Conservation (phyloP, 2,113 vertebrate genomes). For the Colistium nudipinnis region DNA sequence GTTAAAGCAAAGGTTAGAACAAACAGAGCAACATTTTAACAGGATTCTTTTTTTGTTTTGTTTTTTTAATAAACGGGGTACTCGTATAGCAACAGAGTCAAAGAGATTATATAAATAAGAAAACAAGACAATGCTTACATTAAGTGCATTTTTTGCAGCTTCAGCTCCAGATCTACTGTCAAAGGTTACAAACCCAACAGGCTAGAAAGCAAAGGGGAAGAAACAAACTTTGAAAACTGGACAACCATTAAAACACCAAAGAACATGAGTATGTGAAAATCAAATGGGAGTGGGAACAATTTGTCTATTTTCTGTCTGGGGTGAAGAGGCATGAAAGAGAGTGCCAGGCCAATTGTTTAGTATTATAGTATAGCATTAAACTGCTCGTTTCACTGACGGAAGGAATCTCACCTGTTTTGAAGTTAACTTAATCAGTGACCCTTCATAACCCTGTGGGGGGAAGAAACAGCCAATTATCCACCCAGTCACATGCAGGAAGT, state of each 20-base stretch:
- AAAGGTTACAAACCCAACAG: slow-evolving; percentile 98
- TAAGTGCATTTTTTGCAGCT: slow-evolving; percentile 96
- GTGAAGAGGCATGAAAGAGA: neutral
- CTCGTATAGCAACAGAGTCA: slow-evolving; percentile 4
- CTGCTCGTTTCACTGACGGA: slow-evolving; percentile 15
- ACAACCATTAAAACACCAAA: neutral
- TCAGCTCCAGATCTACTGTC: slow-evolving; percentile 96
- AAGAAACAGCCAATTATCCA: slow-evolving; percentile 78
- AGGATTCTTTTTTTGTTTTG: too few relatives aligned
- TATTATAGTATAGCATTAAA: slow-evolving; percentile 28
- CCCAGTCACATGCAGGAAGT: slow-evolving; percentile 74
- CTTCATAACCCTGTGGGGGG: slow-evolving; percentile 94
- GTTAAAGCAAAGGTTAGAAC: slow-evolving; percentile 52
- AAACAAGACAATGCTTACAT: slow-evolving; percentile 84
- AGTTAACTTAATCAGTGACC: slow-evolving; percentile 98
- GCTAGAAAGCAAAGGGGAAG: slow-evolving; percentile 82
- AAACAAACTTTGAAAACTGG: slow-evolving; percentile 22
- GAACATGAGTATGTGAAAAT: neutral
- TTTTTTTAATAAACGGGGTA: neutral
- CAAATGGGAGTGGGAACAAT: neutral
- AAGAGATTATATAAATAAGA: neutral
- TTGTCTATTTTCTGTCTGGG: neutral
- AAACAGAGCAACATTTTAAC: slow-evolving; percentile 29
- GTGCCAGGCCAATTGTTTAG: neutral
- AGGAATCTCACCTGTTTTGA: slow-evolving; percentile 93